Evolutionary conservation across 2,888 invertebrate genomes (phyloP).

Genomic region (Caenorhabditis sp.): DNA sequence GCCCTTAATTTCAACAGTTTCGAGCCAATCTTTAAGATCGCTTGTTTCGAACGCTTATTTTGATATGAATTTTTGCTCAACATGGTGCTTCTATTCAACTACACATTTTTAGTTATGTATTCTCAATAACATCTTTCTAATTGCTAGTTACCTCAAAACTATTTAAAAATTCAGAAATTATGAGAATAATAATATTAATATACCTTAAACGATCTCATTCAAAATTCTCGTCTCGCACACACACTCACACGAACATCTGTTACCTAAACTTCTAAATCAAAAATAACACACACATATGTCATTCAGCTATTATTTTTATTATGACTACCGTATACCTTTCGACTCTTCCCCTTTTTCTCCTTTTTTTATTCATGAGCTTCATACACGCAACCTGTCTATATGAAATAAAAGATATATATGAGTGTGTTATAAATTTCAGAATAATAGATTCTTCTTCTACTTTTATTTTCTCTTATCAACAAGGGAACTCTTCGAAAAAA

Average conservation of each 20-base stretch:
- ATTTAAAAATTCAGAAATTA: neutral
- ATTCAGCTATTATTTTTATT: neutral
- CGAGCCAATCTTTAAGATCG: too few species aligned
- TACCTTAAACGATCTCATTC: neutral
- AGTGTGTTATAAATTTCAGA: constrained; percentile 2
- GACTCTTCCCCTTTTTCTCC: constrained; percentile 10
- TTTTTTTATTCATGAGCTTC: constrained; percentile 39
- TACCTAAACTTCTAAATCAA: constrained; percentile 1
- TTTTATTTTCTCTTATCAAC: neutral
- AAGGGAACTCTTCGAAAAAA: neutral
- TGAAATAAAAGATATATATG: constrained; percentile 27
- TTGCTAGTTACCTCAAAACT: neutral
- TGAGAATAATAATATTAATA: neutral
- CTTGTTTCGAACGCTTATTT: too few species aligned
- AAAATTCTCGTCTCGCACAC: neutral
- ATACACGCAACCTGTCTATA: constrained; percentile 33
- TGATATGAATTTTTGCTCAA: too few species aligned
- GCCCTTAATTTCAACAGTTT: too few species aligned
- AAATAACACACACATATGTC: neutral
- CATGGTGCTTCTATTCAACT: too few species aligned
- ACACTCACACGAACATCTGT: neutral
- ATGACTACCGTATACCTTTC: constrained; percentile 36
- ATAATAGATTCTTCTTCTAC: neutral
- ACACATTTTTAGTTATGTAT: too few species aligned
- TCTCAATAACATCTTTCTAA: too few species aligned